phyloP scores from a whole-genome alignment of 1,140 invertebrate species.

The Gyrodactylus salaris region DNA sequence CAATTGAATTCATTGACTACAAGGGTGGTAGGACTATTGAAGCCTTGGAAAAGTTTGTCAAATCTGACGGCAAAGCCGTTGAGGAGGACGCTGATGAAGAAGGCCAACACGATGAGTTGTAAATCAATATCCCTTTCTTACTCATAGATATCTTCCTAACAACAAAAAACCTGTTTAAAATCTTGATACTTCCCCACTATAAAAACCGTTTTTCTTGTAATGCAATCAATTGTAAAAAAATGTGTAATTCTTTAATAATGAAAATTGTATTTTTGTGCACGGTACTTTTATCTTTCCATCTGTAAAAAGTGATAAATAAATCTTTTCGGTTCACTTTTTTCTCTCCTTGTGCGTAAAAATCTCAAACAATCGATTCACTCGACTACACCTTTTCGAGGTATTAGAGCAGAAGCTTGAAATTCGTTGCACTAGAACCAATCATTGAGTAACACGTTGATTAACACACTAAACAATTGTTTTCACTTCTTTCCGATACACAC shows the following conservation, averaged over 20 bases:
- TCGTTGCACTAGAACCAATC: too few species aligned
- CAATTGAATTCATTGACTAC: conserved; percentile 14
- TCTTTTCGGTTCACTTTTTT: background rate
- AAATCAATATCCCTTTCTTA: background rate
- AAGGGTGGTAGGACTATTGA: conserved; percentile 49
- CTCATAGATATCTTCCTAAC: background rate
- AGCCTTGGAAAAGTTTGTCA: conserved; percentile 15
- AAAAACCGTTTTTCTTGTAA: too few species aligned
- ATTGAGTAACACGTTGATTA: too few species aligned
- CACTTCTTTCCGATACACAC: too few species aligned
- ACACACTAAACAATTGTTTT: too few species aligned
- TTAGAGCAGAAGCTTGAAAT: too few species aligned
- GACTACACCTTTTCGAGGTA: too few species aligned
- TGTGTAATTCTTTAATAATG: background rate
- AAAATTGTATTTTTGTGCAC: background rate
- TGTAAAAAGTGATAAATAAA: background rate
- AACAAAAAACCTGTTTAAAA: background rate
- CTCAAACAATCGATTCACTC: background rate
- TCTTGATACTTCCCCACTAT: too few species aligned
- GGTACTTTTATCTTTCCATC: background rate
- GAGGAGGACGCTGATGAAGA: background rate
- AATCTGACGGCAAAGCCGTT: background rate
- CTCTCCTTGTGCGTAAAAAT: too few species aligned
- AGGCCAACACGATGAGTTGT: background rate
- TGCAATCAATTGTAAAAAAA: too few species aligned